Evolutionary conservation across 1,140 invertebrate genomes (phyloP).

Genomic region (Rhagoletis pomonella): DNA sequence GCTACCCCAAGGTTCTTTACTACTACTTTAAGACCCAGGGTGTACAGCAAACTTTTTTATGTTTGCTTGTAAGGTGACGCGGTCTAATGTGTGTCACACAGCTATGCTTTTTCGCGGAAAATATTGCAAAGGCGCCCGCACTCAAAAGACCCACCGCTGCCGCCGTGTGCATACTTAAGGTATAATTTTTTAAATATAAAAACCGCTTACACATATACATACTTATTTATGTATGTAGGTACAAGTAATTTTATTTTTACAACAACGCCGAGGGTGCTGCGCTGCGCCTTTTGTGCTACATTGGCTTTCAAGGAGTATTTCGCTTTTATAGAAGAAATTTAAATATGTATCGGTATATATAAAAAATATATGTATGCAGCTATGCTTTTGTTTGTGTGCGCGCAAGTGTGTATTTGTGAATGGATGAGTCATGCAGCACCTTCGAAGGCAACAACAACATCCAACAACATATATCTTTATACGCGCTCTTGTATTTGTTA

Average conservation of each 20-base stretch:
- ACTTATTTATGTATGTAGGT: too few species aligned
- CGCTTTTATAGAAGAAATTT: not conserved
- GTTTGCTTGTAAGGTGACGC: too few species aligned
- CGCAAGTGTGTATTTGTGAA: not conserved
- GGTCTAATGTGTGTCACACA: not conserved
- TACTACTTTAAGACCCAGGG: too few species aligned
- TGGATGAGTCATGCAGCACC: constrained; percentile 15
- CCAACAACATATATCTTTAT: not conserved
- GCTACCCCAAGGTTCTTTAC: too few species aligned
- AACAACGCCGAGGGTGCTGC: not conserved
- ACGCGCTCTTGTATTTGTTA: not conserved
- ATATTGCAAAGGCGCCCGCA: not conserved
- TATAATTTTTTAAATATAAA: constrained; percentile 37
- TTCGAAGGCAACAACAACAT: not conserved
- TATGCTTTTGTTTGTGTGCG: not conserved
- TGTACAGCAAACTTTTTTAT: not conserved
- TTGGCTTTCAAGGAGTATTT: not conserved
- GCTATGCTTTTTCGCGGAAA: too few species aligned
- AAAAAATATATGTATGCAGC: not conserved
- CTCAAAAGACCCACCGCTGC: not conserved
- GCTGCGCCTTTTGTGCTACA: not conserved
- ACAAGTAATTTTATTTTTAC: constrained; percentile 40
- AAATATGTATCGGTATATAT: not conserved
- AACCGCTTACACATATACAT: not conserved
- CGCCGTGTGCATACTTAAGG: not conserved